Evolutionary conservation across 35 echinoderm and acorn worm species (phyloP).

Genomic region (Hemicentrotus pulcherrimus): DNA sequence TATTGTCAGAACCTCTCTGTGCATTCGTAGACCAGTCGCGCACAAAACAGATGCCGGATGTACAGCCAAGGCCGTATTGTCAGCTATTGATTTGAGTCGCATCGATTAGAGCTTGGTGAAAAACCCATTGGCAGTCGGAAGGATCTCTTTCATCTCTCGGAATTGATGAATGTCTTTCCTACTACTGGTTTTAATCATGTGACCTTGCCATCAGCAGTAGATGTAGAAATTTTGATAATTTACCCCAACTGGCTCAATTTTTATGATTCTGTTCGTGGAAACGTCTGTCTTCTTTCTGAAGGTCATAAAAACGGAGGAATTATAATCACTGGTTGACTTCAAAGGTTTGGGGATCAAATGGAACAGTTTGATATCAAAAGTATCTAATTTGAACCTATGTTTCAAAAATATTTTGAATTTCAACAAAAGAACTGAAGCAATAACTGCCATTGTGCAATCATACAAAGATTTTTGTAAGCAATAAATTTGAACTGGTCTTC

Average conservation of each 20-base stretch:
- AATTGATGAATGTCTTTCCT: not conserved
- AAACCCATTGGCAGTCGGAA: conserved; percentile 9
- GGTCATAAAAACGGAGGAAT: not conserved
- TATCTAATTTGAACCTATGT: too few species aligned
- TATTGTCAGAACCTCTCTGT: not conserved
- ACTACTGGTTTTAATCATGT: not conserved
- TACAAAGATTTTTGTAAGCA: not conserved
- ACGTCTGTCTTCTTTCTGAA: not conserved
- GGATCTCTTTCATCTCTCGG: not conserved
- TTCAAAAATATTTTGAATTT: not conserved
- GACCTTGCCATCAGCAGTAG: not conserved
- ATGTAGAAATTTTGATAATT: not conserved
- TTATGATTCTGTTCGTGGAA: not conserved
- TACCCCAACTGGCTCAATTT: not conserved
- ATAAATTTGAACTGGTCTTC: not conserved
- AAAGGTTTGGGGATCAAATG: not conserved
- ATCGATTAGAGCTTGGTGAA: conserved; percentile 10
- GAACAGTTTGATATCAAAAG: not conserved
- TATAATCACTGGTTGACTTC: not conserved
- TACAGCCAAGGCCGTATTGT: not conserved
- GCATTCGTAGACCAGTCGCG: not conserved
- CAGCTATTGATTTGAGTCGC: not conserved
- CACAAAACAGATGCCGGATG: not conserved
- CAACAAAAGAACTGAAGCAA: not conserved
- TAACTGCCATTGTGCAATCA: not conserved